These are phyloP conservation scores for Pseudopodoces humilis DNA, from an alignment of 2,113 vertebrate species.

Conservation along the genomic window DNA sequence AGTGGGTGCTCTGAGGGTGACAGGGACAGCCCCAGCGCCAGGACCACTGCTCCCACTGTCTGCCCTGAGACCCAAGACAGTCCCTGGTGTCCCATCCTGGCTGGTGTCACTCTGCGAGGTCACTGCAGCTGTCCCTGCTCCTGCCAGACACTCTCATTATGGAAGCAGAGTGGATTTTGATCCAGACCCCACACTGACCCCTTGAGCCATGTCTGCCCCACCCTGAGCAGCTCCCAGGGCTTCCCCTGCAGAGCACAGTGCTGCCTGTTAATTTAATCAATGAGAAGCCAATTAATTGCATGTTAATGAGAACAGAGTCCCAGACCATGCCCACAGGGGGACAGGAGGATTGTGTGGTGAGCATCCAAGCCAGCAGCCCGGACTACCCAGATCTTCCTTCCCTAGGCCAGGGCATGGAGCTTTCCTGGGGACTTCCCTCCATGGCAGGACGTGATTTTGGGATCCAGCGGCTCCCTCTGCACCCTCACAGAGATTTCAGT, in stretches of 20 bases:
- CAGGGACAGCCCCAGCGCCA: background rate
- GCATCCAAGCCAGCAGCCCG: accelerated
- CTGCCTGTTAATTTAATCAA: background rate
- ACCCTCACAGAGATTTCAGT: background rate
- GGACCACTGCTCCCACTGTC: accelerated
- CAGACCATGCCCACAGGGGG: background rate
- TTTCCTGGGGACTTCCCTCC: background rate
- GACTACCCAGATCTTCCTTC: background rate
- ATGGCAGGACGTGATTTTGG: accelerated
- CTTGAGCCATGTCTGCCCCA: background rate
- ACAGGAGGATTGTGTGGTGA: background rate
- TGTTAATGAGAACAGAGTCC: background rate
- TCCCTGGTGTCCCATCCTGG: background rate
- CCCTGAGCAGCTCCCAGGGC: background rate
- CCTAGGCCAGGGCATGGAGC: background rate
- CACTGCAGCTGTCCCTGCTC: background rate
- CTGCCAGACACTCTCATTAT: background rate
- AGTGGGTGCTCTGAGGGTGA: background rate
- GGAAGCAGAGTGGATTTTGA: background rate
- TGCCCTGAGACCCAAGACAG: background rate
- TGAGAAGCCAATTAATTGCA: background rate
- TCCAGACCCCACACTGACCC: accelerated
- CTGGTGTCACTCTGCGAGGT: background rate
- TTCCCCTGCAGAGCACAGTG: background rate
- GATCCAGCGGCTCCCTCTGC: background rate